A percentile compares a stretch with the other conserved stretches of the same genome.
Evolutionary conservation across 1,140 invertebrate species (phyloP).

Genomic region (Pectinophora gossypiella): DNA sequence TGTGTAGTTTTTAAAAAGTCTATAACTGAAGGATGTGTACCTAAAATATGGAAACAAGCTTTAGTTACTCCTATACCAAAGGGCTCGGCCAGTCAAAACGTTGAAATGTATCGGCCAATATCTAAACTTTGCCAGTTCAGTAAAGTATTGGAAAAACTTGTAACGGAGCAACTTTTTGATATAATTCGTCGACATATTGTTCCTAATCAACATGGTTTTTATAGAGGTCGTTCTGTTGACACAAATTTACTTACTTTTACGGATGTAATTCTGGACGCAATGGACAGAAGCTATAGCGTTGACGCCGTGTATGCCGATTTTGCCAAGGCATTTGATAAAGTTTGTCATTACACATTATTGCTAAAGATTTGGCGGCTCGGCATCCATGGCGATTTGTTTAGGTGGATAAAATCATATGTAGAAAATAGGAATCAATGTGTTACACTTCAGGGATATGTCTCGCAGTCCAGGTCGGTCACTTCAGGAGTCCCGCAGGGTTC

Average conservation of each 20-base stretch:
- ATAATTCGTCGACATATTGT: background rate
- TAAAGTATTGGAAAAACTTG: background rate
- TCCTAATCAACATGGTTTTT: background rate
- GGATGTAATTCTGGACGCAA: background rate
- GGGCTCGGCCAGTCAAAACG: background rate
- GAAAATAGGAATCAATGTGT: background rate
- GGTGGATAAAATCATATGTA: constrained; percentile 1
- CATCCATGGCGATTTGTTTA: background rate
- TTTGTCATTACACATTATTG: background rate
- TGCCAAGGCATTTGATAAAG: constrained; percentile 1
- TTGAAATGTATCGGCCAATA: background rate
- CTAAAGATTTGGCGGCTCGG: background rate
- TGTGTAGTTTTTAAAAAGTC: background rate
- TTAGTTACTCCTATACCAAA: background rate
- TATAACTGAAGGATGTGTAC: background rate
- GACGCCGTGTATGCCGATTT: constrained; percentile 4
- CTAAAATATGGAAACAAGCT: background rate
- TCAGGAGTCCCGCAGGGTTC: constrained; percentile 1
- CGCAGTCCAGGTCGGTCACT: background rate
- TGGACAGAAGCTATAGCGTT: background rate
- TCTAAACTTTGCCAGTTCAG: background rate
- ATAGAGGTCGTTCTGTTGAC: background rate
- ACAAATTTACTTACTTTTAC: background rate
- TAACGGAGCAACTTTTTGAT: background rate
- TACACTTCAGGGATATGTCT: no score